phyloP scores from a whole-genome alignment of 2,113 vertebrate species.

The Periophthalmus modestus region DNA sequence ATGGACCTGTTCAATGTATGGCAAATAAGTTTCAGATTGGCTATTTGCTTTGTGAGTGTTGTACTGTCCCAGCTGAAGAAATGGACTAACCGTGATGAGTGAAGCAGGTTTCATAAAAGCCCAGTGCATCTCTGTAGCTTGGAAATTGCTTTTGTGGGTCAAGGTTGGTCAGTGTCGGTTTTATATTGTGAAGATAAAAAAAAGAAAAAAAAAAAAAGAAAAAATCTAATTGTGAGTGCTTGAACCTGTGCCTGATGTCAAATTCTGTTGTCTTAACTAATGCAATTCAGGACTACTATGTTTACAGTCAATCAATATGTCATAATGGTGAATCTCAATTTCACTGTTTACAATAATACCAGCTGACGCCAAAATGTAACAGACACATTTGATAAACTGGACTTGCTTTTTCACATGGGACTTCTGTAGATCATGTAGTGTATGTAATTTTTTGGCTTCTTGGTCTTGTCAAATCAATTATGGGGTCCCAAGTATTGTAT shows the following conservation, averaged over 20 bases:
- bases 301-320: constrained; percentile 66
- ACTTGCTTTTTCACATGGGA: constrained; percentile 39
- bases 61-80: constrained; percentile 21
- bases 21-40: constrained; percentile 35
- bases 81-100: neutral
- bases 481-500: constrained; percentile 52
- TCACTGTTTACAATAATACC: constrained; percentile 73
- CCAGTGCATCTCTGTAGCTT: constrained; percentile 70
- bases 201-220: constrained; percentile 41
- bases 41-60: constrained; percentile 32
- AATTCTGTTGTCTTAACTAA: constrained; percentile 61
- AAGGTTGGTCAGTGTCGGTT: constrained; percentile 59
- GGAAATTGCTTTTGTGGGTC: constrained; percentile 54
- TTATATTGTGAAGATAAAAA: constrained; percentile 63
- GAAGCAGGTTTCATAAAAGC: constrained; percentile 56
- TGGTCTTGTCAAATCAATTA: constrained; percentile 46
- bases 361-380: constrained; percentile 73
- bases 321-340: constrained; percentile 33
- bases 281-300: constrained; percentile 63
- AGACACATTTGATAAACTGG: constrained; percentile 60
- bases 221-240: constrained; percentile 56
- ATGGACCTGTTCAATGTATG: constrained; percentile 55
- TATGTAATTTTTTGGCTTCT: constrained; percentile 53
- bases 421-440: constrained; percentile 44
- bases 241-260: constrained; percentile 73